These are phyloP conservation scores for Thermophis baileyi DNA, from an alignment of 2,113 vertebrate species.

Conservation along the genomic window DNA sequence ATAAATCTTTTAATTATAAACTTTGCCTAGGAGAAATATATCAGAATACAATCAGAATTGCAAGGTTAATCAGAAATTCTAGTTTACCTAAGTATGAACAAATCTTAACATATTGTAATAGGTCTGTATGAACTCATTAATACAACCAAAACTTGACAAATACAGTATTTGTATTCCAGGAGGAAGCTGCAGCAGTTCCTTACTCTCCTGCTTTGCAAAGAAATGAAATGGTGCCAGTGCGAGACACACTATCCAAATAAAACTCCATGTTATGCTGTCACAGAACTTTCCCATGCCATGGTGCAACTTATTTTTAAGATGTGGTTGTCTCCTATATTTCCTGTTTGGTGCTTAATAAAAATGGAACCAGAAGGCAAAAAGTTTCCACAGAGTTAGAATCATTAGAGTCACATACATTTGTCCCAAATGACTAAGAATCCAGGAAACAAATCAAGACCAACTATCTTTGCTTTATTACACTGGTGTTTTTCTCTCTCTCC, in stretches of 20 bases:
- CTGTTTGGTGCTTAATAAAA: slow-evolving; percentile 10
- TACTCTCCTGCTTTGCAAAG: background rate
- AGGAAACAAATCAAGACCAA: background rate
- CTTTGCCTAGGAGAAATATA: background rate
- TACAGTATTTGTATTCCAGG: background rate
- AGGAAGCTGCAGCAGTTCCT: background rate
- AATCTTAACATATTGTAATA: background rate
- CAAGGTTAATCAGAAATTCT: background rate
- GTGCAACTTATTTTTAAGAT: background rate
- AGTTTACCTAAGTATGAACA: background rate
- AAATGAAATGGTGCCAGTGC: background rate
- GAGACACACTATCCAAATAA: background rate
- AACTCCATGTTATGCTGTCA: background rate
- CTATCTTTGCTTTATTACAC: background rate
- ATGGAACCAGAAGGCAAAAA: background rate
- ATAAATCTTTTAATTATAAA: background rate
- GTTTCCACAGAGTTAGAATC: background rate
- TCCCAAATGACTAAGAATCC: background rate
- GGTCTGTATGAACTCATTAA: background rate
- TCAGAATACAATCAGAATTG: background rate
- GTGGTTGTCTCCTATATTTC: background rate
- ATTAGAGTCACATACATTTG: background rate
- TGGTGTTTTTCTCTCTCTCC: no score
- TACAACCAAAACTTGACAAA: background rate
- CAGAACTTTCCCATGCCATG: background rate